Conservation (phyloP, 2,888 invertebrate genomes). For the Uropetala carovei region DNA sequence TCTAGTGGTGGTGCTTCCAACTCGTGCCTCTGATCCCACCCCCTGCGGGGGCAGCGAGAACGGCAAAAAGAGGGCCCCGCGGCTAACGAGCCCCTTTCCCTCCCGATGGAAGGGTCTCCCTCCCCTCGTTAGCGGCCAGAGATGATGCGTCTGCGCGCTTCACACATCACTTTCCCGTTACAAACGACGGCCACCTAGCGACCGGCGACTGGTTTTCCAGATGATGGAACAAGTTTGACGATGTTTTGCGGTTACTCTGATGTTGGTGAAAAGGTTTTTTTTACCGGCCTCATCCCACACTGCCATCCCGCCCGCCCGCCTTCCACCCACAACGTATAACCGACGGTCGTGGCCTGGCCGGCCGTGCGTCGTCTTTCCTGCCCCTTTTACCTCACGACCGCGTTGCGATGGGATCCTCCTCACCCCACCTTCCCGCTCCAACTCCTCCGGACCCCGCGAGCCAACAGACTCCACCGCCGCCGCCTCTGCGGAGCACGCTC, state of each 20-base stretch:
- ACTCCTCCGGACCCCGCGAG: too few species aligned
- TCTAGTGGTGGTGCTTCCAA: neutral
- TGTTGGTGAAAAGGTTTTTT: neutral
- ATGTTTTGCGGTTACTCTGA: constrained; percentile 29
- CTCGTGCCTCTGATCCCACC: neutral
- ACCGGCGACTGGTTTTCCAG: constrained; percentile 27
- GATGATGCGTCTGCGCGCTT: neutral
- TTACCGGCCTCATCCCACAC: neutral
- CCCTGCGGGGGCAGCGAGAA: neutral
- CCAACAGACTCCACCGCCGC: too few species aligned
- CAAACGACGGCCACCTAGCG: constrained; percentile 19
- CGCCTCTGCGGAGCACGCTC: too few species aligned
- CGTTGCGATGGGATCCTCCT: too few species aligned
- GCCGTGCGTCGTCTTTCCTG: too few species aligned
- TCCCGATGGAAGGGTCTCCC: neutral
- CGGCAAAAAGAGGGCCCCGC: neutral
- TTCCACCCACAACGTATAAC: too few species aligned
- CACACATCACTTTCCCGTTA: constrained; percentile 28
- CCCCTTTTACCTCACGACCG: too few species aligned
- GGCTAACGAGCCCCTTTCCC: neutral
- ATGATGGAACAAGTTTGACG: constrained; percentile 35
- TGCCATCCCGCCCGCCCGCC: too few species aligned
- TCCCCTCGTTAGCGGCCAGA: neutral
- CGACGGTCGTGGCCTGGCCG: too few species aligned
- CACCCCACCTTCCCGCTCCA: too few species aligned